These are phyloP conservation scores for Eueides isabella DNA, from an alignment of 1,140 invertebrate genomes.

Conservation along the genomic window DNA sequence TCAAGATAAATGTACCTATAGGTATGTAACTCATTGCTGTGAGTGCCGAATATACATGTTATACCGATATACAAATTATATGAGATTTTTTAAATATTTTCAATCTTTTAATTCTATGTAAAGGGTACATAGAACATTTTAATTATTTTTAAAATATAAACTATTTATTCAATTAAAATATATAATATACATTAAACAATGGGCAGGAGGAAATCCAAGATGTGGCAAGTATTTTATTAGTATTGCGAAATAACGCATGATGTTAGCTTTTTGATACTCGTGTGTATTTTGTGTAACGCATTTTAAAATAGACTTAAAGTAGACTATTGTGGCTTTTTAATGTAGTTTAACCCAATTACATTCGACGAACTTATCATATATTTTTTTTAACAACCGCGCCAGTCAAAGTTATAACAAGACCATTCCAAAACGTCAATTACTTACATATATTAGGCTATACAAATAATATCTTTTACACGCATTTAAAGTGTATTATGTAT, in stretches of 20 bases:
- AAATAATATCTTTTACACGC: slow-evolving; percentile 40
- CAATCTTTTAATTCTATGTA: background rate
- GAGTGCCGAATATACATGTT: background rate
- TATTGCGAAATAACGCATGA: slow-evolving; percentile 27
- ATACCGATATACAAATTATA: background rate
- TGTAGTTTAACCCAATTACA: slow-evolving; percentile 43
- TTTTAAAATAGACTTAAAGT: slow-evolving; percentile 31
- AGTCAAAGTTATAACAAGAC: slow-evolving; percentile 54
- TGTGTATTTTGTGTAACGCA: slow-evolving; percentile 33
- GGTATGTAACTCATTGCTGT: background rate
- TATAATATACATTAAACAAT: background rate
- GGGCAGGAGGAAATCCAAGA: slow-evolving; percentile 27
- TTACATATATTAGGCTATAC: slow-evolving; percentile 57
- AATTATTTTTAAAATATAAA: background rate
- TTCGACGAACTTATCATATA: slow-evolving; percentile 44
- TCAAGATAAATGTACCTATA: background rate
- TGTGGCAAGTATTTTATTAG: slow-evolving; percentile 27
- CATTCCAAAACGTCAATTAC: slow-evolving; percentile 71
- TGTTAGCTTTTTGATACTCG: slow-evolving; percentile 47
- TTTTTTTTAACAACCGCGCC: slow-evolving; percentile 23
- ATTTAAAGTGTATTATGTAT: slow-evolving; percentile 37
- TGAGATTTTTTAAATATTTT: background rate
- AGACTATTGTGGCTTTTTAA: slow-evolving; percentile 27
- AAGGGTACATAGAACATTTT: background rate
- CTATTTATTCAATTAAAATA: background rate